Evolutionary conservation across 1,140 invertebrate genomes (phyloP).

Genomic region (Theocolax elegans): DNA sequence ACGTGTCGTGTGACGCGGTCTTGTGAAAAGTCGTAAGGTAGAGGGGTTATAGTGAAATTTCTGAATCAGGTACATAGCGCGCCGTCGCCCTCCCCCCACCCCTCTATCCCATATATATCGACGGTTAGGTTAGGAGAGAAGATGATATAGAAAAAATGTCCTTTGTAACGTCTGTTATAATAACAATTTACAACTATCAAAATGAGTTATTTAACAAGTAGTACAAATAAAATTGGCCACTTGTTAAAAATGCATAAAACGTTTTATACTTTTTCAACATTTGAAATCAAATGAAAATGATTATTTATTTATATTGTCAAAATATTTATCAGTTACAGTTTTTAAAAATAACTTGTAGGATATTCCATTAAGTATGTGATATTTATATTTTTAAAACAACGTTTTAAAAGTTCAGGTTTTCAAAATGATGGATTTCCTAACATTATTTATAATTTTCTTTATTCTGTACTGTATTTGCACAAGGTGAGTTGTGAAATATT

Average conservation of each 20-base stretch:
- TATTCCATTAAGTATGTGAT: slow-evolving; percentile 2
- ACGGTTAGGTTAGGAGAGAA: slow-evolving; percentile 15
- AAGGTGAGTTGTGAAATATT: slow-evolving; percentile 52
- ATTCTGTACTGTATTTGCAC: slow-evolving; percentile 62
- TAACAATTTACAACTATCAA: not conserved
- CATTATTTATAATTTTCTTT: slow-evolving; percentile 55
- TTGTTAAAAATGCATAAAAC: not conserved
- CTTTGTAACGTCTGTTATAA: not conserved
- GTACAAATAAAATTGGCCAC: not conserved
- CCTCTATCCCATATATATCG: not conserved
- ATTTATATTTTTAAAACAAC: slow-evolving; percentile 9
- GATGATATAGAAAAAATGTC: not conserved
- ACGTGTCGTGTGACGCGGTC: too few species aligned
- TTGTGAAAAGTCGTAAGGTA: too few species aligned
- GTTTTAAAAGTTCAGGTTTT: slow-evolving; percentile 1
- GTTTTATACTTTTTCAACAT: not conserved
- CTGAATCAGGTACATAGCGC: too few species aligned
- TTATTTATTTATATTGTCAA: not conserved
- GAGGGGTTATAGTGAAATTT: too few species aligned
- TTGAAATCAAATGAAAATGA: slow-evolving; percentile 17
- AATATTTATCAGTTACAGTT: not conserved
- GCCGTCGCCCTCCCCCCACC: not conserved
- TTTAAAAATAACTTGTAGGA: slow-evolving; percentile 1
- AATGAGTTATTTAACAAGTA: slow-evolving; percentile 12
- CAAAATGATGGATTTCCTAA: slow-evolving; percentile 60